Percentiles rank a stretch among this genome's conserved stretches.
Evolutionary conservation across 2,888 invertebrate genomes (phyloP).

Genomic region (Drosophila paramelanica): DNA sequence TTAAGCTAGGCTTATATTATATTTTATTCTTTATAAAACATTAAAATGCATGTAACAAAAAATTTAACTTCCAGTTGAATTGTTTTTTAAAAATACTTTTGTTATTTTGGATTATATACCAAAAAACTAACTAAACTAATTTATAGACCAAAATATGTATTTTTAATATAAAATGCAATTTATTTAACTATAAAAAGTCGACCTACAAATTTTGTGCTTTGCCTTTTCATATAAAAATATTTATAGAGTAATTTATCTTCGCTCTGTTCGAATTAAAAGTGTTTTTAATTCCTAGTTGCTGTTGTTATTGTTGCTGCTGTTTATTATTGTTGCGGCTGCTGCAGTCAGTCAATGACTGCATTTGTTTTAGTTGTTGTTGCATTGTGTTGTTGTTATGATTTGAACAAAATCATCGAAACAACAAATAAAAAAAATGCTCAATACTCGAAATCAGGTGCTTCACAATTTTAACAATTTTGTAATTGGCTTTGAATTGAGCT

Average conservation of each 20-base stretch:
- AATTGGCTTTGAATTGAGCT: slow-evolving; percentile 32
- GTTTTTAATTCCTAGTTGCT: slow-evolving; percentile 8
- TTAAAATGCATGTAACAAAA: too few species aligned
- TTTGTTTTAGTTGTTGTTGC: slow-evolving; percentile 34
- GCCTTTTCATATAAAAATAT: neutral
- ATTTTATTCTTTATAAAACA: too few species aligned
- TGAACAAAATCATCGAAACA: slow-evolving; percentile 54
- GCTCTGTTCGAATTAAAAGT: neutral
- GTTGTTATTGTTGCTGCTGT: slow-evolving; percentile 22
- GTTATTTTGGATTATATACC: too few species aligned
- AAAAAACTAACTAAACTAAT: neutral
- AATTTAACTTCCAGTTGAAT: too few species aligned
- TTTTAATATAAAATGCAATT: neutral
- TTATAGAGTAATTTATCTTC: slow-evolving; percentile 19
- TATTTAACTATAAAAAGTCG: too few species aligned
- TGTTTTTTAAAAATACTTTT: too few species aligned
- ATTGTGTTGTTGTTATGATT: slow-evolving; percentile 50
- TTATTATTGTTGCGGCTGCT: slow-evolving; percentile 31
- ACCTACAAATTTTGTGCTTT: too few species aligned
- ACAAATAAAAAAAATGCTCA: slow-evolving; percentile 25
- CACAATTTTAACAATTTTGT: slow-evolving; percentile 26
- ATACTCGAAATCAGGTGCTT: slow-evolving; percentile 43
- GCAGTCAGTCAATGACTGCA: slow-evolving; percentile 63
- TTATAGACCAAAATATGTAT: neutral
- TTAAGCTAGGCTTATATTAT: too few species aligned